phyloP scores from a whole-genome alignment of 2,888 invertebrate species.

The Emmelina monodactyla region DNA sequence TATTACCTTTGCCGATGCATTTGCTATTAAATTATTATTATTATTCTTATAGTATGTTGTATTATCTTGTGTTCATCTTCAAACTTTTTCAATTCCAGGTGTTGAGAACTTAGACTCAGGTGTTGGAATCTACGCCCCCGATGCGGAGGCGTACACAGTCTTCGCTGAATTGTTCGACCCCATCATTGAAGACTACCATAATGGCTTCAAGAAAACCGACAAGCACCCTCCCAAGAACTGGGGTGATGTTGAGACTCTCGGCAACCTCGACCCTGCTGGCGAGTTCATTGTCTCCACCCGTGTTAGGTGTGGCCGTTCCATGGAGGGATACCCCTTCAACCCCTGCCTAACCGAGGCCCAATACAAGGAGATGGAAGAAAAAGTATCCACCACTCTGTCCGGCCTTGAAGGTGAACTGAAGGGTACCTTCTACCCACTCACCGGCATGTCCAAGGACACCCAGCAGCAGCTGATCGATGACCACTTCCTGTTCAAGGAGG shows the following conservation, averaged over 20 bases:
- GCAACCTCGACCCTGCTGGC: conserved; percentile 90
- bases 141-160: conserved; percentile 92
- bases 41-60: too few species aligned
- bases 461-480: conserved; percentile 97
- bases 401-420: conserved; percentile 88
- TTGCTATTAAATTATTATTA: too few species aligned
- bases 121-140: conserved; percentile 97
- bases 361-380: conserved; percentile 97
- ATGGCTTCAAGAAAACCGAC: conserved; percentile 93
- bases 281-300: conserved; percentile 95
- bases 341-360: conserved; percentile 96
- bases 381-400: conserved; percentile 82
- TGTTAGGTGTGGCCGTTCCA: conserved; percentile 93
- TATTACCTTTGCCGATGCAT: too few species aligned
- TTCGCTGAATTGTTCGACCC: conserved; percentile 96
- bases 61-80: too few species aligned
- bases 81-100: conserved; percentile 60
- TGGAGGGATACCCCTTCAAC: conserved; percentile 97
- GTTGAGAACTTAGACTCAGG: conserved; percentile 96
- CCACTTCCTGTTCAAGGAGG: conserved; percentile 98
- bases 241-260: conserved; percentile 89
- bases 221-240: conserved; percentile 94
- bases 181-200: conserved; percentile 97
- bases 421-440: conserved; percentile 94
- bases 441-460: conserved; percentile 95